Evolutionary conservation across 2,113 vertebrate genomes (phyloP).

Genomic region (Entelurus aequoreus): DNA sequence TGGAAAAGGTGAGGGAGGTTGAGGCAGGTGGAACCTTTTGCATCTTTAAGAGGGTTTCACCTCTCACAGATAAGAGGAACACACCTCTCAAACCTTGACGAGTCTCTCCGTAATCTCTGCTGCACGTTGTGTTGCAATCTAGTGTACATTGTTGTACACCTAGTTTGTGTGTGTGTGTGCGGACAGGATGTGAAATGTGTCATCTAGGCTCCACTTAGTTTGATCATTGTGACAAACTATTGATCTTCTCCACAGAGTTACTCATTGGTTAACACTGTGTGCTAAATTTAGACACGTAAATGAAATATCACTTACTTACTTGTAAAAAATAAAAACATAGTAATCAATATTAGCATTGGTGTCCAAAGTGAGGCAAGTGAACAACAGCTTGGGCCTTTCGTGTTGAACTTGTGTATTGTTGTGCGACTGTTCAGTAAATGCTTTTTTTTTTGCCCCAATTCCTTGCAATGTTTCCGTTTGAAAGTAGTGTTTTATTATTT

Average conservation of each 20-base stretch:
- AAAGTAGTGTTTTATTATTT: too few species aligned
- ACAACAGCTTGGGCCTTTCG: not conserved
- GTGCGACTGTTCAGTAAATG: not conserved
- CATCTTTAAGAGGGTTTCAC: constrained; percentile 21
- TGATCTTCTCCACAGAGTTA: constrained; percentile 36
- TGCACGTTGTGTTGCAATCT: constrained; percentile 38
- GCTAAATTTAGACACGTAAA: constrained; percentile 6
- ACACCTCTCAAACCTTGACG: constrained; percentile 40
- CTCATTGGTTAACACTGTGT: constrained; percentile 35
- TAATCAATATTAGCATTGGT: too few species aligned
- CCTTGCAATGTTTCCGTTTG: too few species aligned
- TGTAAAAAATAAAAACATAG: too few species aligned
- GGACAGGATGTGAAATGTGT: constrained; percentile 19
- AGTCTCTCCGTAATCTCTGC: constrained; percentile 23
- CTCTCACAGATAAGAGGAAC: constrained; percentile 39
- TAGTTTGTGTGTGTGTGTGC: not conserved
- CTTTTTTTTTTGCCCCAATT: too few species aligned
- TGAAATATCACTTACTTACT: not conserved
- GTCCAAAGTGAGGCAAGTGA: too few species aligned
- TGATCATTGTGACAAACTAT: constrained; percentile 21
- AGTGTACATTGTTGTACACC: constrained; percentile 22
- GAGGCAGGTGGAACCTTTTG: constrained; percentile 10
- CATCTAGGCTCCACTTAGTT: constrained; percentile 8
- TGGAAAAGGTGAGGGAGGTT: constrained; percentile 1
- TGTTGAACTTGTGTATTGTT: not conserved